These are phyloP conservation scores for Drosophila punjabiensis DNA, from an alignment of 1,140 invertebrate species.

Conservation along the genomic window DNA sequence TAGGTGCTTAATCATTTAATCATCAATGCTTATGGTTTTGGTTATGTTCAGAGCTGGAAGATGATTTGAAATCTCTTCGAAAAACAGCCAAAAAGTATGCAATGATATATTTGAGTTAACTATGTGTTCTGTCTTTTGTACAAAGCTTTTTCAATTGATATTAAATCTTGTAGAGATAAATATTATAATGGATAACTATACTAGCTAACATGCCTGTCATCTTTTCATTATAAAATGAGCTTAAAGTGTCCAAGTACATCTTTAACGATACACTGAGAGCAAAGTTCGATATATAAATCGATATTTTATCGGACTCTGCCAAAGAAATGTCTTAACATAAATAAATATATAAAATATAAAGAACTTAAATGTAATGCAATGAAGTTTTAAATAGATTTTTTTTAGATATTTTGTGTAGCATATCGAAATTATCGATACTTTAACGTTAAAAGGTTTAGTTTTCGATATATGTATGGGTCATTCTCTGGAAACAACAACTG, in stretches of 20 bases:
- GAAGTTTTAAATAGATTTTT: too few relatives aligned
- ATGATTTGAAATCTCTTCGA: background rate
- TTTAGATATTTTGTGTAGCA: background rate
- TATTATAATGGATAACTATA: background rate
- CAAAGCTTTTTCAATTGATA: too few relatives aligned
- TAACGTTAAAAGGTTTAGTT: background rate
- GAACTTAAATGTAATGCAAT: too few relatives aligned
- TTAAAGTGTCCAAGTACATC: background rate
- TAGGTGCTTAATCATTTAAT: background rate
- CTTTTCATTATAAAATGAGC: background rate
- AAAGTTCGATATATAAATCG: too few relatives aligned
- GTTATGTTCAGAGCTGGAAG: background rate
- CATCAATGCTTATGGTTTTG: background rate
- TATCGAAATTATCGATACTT: background rate
- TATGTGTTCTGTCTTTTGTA: background rate
- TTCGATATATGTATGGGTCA: background rate
- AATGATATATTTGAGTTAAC: background rate
- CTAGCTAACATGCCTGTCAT: background rate
- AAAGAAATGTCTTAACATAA: too few relatives aligned
- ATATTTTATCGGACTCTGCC: too few relatives aligned
- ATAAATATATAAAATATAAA: too few relatives aligned
- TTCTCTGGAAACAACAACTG: too few relatives aligned
- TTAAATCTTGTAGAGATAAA: background rate
- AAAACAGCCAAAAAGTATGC: background rate
- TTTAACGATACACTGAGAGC: background rate